Evolutionary conservation across 2,888 invertebrate species (phyloP), one percentile per base, ranked within the genome.

Genomic region (Fragum sueziense): DNA sequence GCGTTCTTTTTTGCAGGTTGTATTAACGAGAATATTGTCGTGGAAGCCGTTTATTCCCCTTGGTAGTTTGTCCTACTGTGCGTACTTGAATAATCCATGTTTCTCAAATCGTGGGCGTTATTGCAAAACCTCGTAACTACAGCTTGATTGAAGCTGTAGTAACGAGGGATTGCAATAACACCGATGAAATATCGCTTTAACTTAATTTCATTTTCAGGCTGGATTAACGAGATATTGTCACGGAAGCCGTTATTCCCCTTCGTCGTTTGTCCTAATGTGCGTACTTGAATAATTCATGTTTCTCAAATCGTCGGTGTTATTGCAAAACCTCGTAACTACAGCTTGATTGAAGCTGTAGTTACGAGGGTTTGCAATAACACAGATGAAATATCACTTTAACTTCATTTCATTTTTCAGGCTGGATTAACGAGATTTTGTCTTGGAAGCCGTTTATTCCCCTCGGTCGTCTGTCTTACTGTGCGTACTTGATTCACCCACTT

Each of bases 31-130:
- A 34, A n/a, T 74, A 1, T 25, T 74, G 27, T 74, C 74, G 25
- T 74, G 74, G 74, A 67, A 68, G 25, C 54, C 68, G 25, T 74
- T 68, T 33, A 74, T 74, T n/a, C 74, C 74, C 4, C 74, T 74
- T n/a, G 68, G 73, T 7, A 54, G 73, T 9, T 22, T 73, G 65
- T 41, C 73, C 4, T 73, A 73, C 65, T 65, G 62, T 62, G 73
- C 73, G 52, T 73, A 73, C 51, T 52, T 73, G 47, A 62, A 65
- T 22, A 62, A 73, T 57, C 73, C 73, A 17, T 31, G 62, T 41
- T n/a, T n/a, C n/a, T n/a, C n/a, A n/a, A n/a, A n/a, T n/a, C n/a
- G n/a, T n/a, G n/a, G n/a, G n/a, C n/a, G n/a, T n/a, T n/a, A n/a
- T n/a, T n/a, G n/a, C n/a, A n/a, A n/a, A n/a, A n/a, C n/a, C n/a